Evolutionary conservation across 2,113 vertebrate genomes (phyloP), one percentile per base, ranked within the genome.

Genomic region (Tachuris rubrigastra): DNA sequence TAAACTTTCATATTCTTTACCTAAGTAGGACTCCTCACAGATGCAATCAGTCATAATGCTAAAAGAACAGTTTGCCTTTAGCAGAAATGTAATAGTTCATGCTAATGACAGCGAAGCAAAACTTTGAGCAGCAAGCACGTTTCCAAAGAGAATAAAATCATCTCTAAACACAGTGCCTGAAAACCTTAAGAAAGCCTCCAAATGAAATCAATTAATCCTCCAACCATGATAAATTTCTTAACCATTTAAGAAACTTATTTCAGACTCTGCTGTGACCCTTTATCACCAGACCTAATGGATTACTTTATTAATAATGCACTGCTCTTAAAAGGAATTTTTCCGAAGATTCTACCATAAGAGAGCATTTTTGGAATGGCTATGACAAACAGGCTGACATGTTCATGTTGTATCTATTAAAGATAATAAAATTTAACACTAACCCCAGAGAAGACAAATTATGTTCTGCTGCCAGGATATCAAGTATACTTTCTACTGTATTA

Each of bases 291-390:
- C 98, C 97, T 98, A 98, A 98, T 98, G 98, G 97, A 98, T 98
- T 98, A 98, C 98, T 98, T 98, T 98, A 98, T 98, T 98, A 98
- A 98, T 98, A 98, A 98, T 98, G 98, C 96, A 98, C 98, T 98
- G 97, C 97, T 98, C 97, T 98, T 98, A 98, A 98, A 98, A 98
- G 97, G 96, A 95, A 96, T 93, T 85, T 97, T 98, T 97, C 96
- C 6, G 3, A 98, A 96, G 73, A 98, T 98, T 98, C 97, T 97
- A 95, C 97, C 97, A 95, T 96, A 98, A 96, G 98, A 98, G 87
- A 92, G 93, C 96, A 96, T 98, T 97, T 97, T 98, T 96, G 50
- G 97, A 93, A 96, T 87, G 96, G 94, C 98, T 97, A 97, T 95
- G 89, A 98, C 94, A 97, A 97, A 98, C 97, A 97, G 96, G 97